A percentile compares a stretch with the other conserved stretches of the same genome.
phyloP scores from a whole-genome alignment of 2,888 invertebrate species.

The Plebejus melissa region DNA sequence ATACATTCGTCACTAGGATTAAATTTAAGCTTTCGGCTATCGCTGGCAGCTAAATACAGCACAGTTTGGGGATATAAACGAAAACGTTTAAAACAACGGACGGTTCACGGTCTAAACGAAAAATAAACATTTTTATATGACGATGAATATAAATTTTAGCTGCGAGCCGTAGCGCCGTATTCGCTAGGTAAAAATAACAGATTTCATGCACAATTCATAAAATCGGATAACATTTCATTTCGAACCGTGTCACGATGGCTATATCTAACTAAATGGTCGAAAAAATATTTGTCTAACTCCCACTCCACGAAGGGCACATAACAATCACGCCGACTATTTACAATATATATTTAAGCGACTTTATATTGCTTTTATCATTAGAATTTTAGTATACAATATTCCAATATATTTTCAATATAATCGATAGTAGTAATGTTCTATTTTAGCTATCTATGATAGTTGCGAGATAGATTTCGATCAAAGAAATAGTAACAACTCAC shows the following conservation, averaged over 20 bases:
- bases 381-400: slow-evolving; percentile 40
- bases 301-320: slow-evolving; percentile 49
- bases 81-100: slow-evolving; percentile 19
- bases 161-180: slow-evolving; percentile 6
- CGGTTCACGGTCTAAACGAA: slow-evolving; percentile 2
- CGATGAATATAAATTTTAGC: slow-evolving; percentile 7
- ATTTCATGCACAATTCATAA: neutral
- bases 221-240: slow-evolving; percentile 14
- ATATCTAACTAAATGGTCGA: slow-evolving; percentile 41
- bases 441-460: slow-evolving; percentile 33
- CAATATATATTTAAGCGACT: slow-evolving; percentile 54
- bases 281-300: slow-evolving; percentile 41
- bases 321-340: slow-evolving; percentile 39
- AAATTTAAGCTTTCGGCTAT: slow-evolving; percentile 21
- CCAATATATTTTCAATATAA: slow-evolving; percentile 28
- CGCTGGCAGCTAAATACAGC: slow-evolving; percentile 17
- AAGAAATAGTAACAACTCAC: slow-evolving; percentile 31
- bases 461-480: slow-evolving; percentile 30
- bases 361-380: slow-evolving; percentile 58
- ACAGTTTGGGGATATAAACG: neutral
- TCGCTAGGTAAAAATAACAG: slow-evolving; percentile 13
- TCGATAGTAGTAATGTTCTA: slow-evolving; percentile 33
- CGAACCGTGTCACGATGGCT: slow-evolving; percentile 7
- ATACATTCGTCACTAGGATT: slow-evolving; percentile 20
- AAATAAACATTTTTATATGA: slow-evolving; percentile 17